Conservation (phyloP, 2,888 invertebrate genomes). For the Acrobasis consociella region DNA sequence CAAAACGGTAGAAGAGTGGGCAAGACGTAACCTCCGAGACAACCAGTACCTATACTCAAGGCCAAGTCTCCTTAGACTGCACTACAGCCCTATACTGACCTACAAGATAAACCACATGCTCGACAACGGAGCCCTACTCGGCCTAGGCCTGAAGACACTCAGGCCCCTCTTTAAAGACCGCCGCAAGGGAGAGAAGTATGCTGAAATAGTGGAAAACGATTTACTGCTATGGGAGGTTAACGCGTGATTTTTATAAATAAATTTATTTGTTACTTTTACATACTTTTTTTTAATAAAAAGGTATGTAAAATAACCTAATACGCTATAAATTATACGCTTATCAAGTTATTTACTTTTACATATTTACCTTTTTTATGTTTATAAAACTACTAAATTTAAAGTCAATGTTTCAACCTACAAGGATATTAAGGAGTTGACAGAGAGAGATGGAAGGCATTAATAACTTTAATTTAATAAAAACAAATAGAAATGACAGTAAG, state of each 20-base stretch:
- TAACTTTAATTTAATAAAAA: not conserved
- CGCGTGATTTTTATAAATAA: conserved; percentile 39
- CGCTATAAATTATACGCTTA: too few species aligned
- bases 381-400: too few species aligned
- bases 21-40: conserved; percentile 85
- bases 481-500: not conserved
- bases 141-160: conserved; percentile 88
- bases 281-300: not conserved
- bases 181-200: conserved; percentile 87
- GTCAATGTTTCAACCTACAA: too few species aligned
- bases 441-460: too few species aligned
- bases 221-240: conserved; percentile 90
- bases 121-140: conserved; percentile 90
- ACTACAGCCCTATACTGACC: conserved; percentile 87
- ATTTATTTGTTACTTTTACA: not conserved
- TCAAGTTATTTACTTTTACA: not conserved
- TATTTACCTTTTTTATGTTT: too few species aligned
- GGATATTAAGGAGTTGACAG: too few species aligned
- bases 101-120: conserved; percentile 87
- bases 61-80: conserved; percentile 89
- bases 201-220: conserved; percentile 93
- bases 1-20: conserved; percentile 89
- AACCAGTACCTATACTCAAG: conserved; percentile 91
- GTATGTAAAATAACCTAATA: too few species aligned
- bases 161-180: conserved; percentile 88